Conservation (phyloP, 2,888 invertebrate genomes). For the Sinodicranocentrus sp. region DNA sequence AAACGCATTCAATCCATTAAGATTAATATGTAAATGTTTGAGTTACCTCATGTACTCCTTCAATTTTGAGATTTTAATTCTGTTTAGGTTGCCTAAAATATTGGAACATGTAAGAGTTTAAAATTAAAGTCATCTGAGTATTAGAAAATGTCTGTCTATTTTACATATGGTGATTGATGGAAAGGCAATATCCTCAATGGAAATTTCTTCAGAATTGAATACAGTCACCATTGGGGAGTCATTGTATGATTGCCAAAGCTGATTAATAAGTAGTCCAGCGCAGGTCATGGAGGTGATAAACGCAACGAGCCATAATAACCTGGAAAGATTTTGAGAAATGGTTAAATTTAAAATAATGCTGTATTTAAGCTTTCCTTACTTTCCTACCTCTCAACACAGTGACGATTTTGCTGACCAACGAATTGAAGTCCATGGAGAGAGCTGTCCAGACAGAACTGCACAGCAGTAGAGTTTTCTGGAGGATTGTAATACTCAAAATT, state of each 20-base stretch:
- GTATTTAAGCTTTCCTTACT: background rate
- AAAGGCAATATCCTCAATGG: conserved; percentile 69
- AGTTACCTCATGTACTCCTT: too few species aligned
- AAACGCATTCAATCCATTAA: too few species aligned
- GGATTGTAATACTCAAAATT: conserved; percentile 56
- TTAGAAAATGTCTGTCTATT: too few species aligned
- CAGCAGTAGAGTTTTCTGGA: conserved; percentile 8
- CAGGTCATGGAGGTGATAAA: conserved; percentile 49
- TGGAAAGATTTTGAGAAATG: conserved; percentile 18
- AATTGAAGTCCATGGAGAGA: conserved; percentile 72
- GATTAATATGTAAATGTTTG: too few species aligned
- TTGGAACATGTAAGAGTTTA: background rate
- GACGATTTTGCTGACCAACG: conserved; percentile 66
- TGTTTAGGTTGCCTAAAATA: too few species aligned
- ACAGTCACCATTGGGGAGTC: conserved; percentile 70
- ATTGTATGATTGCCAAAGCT: conserved; percentile 63
- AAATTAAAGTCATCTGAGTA: too few species aligned
- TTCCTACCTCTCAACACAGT: conserved; percentile 69
- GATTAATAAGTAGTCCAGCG: conserved; percentile 54
- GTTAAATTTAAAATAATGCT: background rate
- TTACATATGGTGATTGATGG: conserved; percentile 72
- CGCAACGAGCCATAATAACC: conserved; percentile 71
- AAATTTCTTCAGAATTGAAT: conserved; percentile 65
- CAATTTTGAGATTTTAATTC: too few species aligned
- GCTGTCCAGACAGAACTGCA: conserved; percentile 65